Evolutionary conservation across 2,888 invertebrate species (phyloP).

Genomic region (Drosophila rellima): DNA sequence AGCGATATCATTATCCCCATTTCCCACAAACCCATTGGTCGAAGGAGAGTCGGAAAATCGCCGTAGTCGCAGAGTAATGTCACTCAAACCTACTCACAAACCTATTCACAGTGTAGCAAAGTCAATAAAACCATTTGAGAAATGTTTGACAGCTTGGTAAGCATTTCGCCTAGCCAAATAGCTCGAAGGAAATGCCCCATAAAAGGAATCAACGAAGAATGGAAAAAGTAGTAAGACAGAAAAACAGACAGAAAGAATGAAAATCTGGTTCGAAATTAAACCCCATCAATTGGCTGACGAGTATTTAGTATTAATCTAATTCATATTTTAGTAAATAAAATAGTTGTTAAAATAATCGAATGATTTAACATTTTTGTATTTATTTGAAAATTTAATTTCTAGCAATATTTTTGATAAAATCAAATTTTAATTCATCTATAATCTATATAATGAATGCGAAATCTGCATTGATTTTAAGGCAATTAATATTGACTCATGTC

Average conservation of each 20-base stretch:
- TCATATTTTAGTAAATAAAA: no score
- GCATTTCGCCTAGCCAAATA: conserved; percentile 10
- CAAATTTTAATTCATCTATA: no score
- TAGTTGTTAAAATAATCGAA: no score
- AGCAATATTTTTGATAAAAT: no score
- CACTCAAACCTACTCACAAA: conserved; percentile 33
- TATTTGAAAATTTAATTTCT: no score
- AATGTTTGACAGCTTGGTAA: conserved; percentile 38
- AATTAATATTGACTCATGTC: no score
- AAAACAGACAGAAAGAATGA: not conserved
- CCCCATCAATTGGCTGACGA: no score
- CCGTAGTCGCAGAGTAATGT: not conserved
- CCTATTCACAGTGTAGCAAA: conserved; percentile 29
- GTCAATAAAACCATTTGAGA: conserved; percentile 41
- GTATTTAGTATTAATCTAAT: no score
- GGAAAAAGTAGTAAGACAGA: conserved; percentile 6
- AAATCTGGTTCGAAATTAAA: no score
- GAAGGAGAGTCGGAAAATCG: not conserved
- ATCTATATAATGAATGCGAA: no score
- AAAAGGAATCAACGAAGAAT: conserved; percentile 19
- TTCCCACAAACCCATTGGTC: not conserved
- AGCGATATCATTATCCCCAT: conserved; percentile 44
- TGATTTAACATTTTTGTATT: no score
- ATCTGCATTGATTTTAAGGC: no score
- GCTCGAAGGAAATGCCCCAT: conserved; percentile 12